A percentile compares a stretch with the other conserved stretches of the same genome.
Conservation (phyloP, 2,888 invertebrate species). For the Platycheirus albimanus region DNA sequence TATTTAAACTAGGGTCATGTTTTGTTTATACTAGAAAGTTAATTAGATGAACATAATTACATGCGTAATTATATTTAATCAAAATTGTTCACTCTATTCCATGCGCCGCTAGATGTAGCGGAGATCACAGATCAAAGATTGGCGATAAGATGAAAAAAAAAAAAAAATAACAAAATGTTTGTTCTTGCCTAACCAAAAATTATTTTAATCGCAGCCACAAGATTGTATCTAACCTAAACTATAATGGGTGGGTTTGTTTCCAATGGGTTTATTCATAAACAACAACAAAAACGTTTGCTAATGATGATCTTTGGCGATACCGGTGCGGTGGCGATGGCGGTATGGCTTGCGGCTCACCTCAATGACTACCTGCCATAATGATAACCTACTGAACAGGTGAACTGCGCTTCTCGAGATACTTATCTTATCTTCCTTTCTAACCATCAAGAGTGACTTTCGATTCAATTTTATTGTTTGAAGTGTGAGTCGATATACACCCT, state of each 20-base stretch:
- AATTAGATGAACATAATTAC: slow-evolving; percentile 66
- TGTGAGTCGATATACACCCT: background rate
- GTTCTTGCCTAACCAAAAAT: slow-evolving; percentile 66
- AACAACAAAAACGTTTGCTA: slow-evolving; percentile 42
- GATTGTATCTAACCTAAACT: slow-evolving; percentile 55
- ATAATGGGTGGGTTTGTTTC: slow-evolving; percentile 51
- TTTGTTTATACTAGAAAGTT: slow-evolving; percentile 30
- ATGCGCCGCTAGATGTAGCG: too few species aligned
- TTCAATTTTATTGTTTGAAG: background rate
- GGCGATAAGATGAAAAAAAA: slow-evolving; percentile 31
- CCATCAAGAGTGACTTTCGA: background rate
- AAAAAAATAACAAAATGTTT: slow-evolving; percentile 42
- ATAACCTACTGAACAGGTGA: slow-evolving; percentile 57
- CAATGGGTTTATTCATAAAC: slow-evolving; percentile 34
- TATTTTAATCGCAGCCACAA: slow-evolving; percentile 50
- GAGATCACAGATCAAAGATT: slow-evolving; percentile 39
- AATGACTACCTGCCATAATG: slow-evolving; percentile 65
- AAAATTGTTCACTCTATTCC: slow-evolving; percentile 49
- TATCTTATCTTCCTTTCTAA: background rate
- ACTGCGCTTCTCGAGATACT: background rate
- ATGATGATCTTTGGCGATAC: slow-evolving; percentile 59
- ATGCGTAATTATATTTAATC: slow-evolving; percentile 48
- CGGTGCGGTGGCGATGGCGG: background rate
- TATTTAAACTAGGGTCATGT: slow-evolving; percentile 18
- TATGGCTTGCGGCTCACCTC: slow-evolving; percentile 28